These are phyloP conservation scores for Callospermophilus lateralis DNA, from an alignment of 2,113 vertebrate genomes.

Conservation along the genomic window DNA sequence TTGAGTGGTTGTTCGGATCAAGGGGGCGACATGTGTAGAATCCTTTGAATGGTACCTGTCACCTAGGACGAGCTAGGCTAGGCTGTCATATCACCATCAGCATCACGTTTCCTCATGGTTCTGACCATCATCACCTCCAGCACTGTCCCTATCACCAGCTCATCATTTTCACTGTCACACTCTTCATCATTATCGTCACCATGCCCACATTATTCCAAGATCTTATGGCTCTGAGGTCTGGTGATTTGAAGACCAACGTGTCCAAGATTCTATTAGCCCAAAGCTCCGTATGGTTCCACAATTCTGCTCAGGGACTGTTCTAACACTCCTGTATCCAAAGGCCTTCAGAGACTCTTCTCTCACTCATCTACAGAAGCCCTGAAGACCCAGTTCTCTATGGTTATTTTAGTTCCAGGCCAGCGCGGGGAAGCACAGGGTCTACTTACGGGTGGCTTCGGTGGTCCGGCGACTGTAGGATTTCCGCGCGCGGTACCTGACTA, in stretches of 20 bases:
- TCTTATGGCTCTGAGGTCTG: neutral
- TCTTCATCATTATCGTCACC: neutral
- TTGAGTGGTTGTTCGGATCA: neutral
- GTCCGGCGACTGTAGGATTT: constrained; percentile 95
- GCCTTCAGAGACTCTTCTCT: neutral
- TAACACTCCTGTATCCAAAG: neutral
- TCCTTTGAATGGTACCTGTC: neutral
- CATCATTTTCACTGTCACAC: too few relatives aligned
- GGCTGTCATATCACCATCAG: neutral
- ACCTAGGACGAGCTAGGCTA: neutral
- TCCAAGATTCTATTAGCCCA: neutral
- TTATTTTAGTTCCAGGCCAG: neutral
- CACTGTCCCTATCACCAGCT: neutral
- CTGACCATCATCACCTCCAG: neutral
- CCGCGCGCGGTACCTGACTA: constrained; percentile 93
- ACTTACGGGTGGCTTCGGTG: constrained; percentile 94
- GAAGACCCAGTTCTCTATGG: neutral
- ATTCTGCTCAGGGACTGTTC: neutral
- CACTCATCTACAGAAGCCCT: neutral
- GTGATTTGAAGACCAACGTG: neutral
- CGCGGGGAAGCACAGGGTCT: neutral
- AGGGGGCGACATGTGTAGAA: neutral
- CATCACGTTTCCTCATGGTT: neutral
- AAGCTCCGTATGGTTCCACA: neutral
- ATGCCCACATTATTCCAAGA: neutral